Conservation (phyloP, 2,888 invertebrate genomes). For the Molorchus minor region DNA sequence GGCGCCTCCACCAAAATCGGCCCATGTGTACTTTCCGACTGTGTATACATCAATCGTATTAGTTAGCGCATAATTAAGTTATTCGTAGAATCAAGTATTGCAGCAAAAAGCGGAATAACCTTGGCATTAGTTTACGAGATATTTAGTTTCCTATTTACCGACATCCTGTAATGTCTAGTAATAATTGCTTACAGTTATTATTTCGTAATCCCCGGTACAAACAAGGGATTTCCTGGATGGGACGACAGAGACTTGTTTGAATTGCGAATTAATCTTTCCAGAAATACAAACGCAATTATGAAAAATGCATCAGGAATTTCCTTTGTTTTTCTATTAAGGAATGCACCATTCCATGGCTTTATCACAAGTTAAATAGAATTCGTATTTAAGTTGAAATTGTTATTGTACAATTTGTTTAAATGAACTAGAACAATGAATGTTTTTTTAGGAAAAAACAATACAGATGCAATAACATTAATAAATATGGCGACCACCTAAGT, state of each 20-base stretch:
- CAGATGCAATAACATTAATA: too few species aligned
- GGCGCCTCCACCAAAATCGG: too few species aligned
- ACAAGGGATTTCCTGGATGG: conserved; percentile 10
- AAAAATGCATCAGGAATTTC: not conserved
- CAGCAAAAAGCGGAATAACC: conserved; percentile 3
- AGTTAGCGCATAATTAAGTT: conserved; percentile 9
- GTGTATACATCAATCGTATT: too few species aligned
- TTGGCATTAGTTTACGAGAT: conserved; percentile 10
- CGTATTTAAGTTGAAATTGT: too few species aligned
- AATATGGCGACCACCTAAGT: too few species aligned
- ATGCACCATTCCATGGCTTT: too few species aligned
- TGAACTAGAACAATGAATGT: too few species aligned
- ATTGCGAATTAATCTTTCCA: not conserved
- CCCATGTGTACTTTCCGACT: too few species aligned
- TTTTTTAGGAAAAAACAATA: too few species aligned
- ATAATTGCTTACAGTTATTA: conserved; percentile 4
- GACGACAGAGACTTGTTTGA: not conserved
- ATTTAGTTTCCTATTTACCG: not conserved
- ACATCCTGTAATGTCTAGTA: conserved; percentile 18
- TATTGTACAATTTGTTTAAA: too few species aligned
- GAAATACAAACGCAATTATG: not conserved
- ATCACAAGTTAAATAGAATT: too few species aligned
- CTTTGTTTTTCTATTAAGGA: not conserved
- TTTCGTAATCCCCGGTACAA: conserved; percentile 12
- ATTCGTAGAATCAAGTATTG: not conserved